phyloP scores from a whole-genome alignment of 2,113 vertebrate genomes.

The Lasiurus borealis region DNA sequence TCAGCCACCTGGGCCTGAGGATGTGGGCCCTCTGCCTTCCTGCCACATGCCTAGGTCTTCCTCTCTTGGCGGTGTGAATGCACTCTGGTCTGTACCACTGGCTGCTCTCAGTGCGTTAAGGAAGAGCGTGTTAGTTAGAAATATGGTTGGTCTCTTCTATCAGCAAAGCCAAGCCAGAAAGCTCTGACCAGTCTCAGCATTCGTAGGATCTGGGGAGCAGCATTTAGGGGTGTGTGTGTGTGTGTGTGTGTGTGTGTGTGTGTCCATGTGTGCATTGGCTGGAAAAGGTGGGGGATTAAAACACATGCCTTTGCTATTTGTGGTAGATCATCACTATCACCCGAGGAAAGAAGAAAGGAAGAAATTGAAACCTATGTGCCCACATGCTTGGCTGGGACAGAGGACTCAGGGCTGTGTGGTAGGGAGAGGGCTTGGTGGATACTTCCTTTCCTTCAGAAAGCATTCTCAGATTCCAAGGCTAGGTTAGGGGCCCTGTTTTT shows the following conservation, averaged over 20 bases:
- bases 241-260: neutral
- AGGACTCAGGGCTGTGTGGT: neutral
- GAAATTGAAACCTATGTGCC: neutral
- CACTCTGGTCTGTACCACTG: neutral
- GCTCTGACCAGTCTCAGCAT: neutral
- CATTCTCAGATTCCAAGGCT: neutral
- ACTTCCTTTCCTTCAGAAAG: neutral
- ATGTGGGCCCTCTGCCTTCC: neutral
- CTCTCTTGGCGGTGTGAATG: neutral
- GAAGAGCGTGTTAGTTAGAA: neutral
- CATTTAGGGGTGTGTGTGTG: neutral
- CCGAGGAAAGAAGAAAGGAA: neutral
- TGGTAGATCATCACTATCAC: neutral
- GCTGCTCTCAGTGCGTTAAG: neutral
- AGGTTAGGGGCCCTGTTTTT: neutral
- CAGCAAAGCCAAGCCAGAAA: neutral
- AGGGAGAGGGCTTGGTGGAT: neutral
- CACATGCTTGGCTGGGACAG: neutral
- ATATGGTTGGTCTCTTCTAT: neutral
- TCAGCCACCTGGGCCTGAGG: neutral
- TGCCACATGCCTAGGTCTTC: neutral
- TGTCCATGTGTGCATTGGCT: fast-evolving
- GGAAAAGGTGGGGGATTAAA: neutral
- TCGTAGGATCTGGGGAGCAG: neutral
- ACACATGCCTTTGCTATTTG: neutral